phyloP scores from a whole-genome alignment of 2,113 vertebrate species.

The Arenaria interpres region DNA sequence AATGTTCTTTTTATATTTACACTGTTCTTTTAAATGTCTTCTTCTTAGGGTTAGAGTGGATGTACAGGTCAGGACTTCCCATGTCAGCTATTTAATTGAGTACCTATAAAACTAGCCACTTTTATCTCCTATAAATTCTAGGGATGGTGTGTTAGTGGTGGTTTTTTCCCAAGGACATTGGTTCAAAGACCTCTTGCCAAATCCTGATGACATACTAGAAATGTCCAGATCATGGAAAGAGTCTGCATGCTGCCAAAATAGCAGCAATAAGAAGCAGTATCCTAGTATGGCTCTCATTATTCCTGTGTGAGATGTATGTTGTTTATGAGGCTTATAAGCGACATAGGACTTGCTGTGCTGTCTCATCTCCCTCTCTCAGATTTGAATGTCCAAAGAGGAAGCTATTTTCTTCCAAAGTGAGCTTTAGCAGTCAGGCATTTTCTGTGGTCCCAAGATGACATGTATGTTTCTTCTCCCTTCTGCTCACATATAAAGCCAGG shows the following conservation, averaged over 20 bases:
- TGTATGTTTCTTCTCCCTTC: neutral
- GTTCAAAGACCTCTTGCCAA: neutral
- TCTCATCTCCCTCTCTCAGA: neutral
- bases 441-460: neutral
- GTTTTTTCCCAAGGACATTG: neutral
- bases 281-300: neutral
- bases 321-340: neutral
- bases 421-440: neutral
- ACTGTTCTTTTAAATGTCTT: neutral
- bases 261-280: neutral
- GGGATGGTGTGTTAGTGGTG: rapidly evolving
- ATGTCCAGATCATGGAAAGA: neutral
- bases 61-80: neutral
- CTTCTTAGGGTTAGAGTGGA: neutral
- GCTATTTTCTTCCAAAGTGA: neutral
- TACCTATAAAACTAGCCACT: neutral
- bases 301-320: neutral
- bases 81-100: neutral
- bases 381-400: neutral
- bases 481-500: neutral
- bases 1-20: neutral
- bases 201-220: neutral
- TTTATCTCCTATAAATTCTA: neutral
- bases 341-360: neutral
- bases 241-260: neutral